These are phyloP conservation scores for Fabriciana adippe DNA, from an alignment of 2,888 invertebrate species.

Conservation along the genomic window DNA sequence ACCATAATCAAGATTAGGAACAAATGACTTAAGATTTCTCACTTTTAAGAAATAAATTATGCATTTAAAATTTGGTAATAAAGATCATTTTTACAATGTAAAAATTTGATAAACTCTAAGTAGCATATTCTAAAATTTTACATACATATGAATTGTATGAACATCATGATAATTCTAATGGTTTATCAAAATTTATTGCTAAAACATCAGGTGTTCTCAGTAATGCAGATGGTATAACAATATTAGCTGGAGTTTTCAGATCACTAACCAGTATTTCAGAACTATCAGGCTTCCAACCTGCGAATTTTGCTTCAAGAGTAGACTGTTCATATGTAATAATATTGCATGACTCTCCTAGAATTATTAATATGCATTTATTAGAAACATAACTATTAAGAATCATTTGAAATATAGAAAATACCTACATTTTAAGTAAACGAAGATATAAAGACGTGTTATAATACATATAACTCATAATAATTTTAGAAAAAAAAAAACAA, in stretches of 20 bases:
- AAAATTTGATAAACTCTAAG: background rate
- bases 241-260: conserved; percentile 61
- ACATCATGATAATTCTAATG: conserved; percentile 6
- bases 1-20: no score
- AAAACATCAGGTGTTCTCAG: conserved; percentile 65
- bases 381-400: no score
- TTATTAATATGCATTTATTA: no score
- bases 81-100: background rate
- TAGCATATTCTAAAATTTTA: background rate
- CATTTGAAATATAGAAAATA: no score
- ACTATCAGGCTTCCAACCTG: conserved; percentile 64
- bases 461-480: no score
- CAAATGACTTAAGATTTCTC: no score
- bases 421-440: no score
- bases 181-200: conserved; percentile 58
- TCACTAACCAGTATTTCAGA: conserved; percentile 60
- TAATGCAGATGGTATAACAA: conserved; percentile 57
- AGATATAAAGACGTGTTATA: no score
- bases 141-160: background rate
- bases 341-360: conserved; percentile 61
- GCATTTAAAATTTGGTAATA: no score
- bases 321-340: conserved; percentile 67
- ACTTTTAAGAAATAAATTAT: no score
- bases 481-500: no score
- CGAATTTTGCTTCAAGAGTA: conserved; percentile 57